Evolutionary conservation across 2,888 invertebrate species (phyloP).

Genomic region (Gari tellinella): DNA sequence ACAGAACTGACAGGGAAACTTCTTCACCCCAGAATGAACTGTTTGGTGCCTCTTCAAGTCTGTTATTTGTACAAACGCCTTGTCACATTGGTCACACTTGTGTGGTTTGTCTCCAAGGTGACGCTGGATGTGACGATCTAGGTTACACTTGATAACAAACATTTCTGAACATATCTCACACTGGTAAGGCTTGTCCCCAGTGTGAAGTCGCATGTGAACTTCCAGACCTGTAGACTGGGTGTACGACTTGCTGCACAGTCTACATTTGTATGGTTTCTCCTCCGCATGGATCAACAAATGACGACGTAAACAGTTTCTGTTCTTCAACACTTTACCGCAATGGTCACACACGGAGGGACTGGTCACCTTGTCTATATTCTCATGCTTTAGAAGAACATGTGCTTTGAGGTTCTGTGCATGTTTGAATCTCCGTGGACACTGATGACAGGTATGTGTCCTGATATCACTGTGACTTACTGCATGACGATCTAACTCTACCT

Average conservation of each 20-base stretch:
- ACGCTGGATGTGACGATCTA: constrained; percentile 13
- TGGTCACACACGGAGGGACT: constrained; percentile 16
- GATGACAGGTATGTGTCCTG: not conserved
- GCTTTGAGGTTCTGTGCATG: constrained; percentile 16
- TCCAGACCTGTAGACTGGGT: constrained; percentile 17
- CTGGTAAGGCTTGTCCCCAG: constrained; percentile 13
- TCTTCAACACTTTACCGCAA: constrained; percentile 20
- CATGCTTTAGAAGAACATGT: constrained; percentile 2
- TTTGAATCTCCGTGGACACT: constrained; percentile 8
- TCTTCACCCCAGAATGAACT: constrained; percentile 7
- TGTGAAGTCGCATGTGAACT: constrained; percentile 8
- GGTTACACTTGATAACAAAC: constrained; percentile 11
- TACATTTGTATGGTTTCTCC: constrained; percentile 23
- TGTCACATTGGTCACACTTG: constrained; percentile 21
- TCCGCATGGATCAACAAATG: constrained; percentile 18
- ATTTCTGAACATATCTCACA: constrained; percentile 23
- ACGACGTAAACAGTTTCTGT: constrained; percentile 11
- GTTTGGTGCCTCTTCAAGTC: constrained; percentile 18
- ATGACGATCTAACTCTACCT: constrained; percentile 8
- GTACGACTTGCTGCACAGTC: constrained; percentile 17
- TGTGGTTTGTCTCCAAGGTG: constrained; percentile 25
- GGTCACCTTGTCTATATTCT: constrained; percentile 9
- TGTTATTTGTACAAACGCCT: constrained; percentile 9
- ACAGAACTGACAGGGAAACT: constrained; percentile 13
- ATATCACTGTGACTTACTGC: constrained; percentile 2